Base-by-base conservation (phyloP, 2,888 invertebrate genomes). In the Trachelus tabidus region DNA sequence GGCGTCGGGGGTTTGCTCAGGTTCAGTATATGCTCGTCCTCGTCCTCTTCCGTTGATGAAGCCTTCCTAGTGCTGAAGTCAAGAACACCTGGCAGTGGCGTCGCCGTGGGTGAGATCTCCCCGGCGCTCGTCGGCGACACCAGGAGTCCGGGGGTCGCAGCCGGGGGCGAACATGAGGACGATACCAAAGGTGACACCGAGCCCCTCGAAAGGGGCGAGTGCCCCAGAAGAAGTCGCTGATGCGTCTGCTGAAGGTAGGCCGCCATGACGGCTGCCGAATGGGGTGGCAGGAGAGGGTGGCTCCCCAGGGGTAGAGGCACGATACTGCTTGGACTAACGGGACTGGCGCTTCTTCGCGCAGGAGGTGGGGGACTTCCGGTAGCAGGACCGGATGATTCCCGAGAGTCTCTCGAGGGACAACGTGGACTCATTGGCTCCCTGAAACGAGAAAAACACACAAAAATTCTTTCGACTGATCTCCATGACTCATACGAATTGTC, bases 321-420 rank as follows among this genome's bases (percentile, higher is more conserved):
- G 80, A 96, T 93, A 68, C 95, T 95, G 73, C 95, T 94, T 83
- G 96, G 94, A 90, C 96, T 95, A 34, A 95, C 91, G 77, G 92
- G 92, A 80, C 92, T 92, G 84, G 93, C 83, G 93, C 93, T 87
- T 93, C 93, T 89, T 92, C 93, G 89, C 76, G 84, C 90, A 1
- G 93, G 92, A 79, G 94, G 92, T n/a, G 94, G 93, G 73, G 96
- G 96, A 92, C 96, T 96, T 83, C 96, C 94, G 81, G 94, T 95
- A 85, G 93, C 94, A 83, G 95, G 95, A 75, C 93, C 93, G 82
- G 95, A 95, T 77, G 93, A 94, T 85, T 93, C 94, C 85, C 93
- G 92, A 79, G 97, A 97, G 90, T 96, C 96, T 88, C 96, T 94
- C 78, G 96, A 97, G 85, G 96, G 95, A 92, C 96, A 96, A 89